Base-by-base conservation (phyloP, 1,140 invertebrate species). In the Thereuonema tuberculata region DNA sequence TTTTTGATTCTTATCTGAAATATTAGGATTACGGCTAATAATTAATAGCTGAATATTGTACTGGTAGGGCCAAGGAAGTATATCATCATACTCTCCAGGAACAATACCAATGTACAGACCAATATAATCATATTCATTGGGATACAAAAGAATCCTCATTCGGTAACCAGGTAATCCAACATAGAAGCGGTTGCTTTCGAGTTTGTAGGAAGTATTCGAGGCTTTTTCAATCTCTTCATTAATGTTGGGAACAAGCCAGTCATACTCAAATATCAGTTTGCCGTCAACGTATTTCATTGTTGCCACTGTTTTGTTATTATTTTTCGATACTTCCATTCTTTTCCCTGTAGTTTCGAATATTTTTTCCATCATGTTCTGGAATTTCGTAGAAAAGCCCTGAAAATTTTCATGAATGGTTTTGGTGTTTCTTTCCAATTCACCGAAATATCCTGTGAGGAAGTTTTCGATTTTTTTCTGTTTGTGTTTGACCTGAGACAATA, bases 51-150 rank as follows among this genome's bases (percentile, higher is more conserved):
- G 55, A 46, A 17, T 37, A 46, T 37, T 29, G 15, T 46, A 12
- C 14, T 20, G 14, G 23, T 37, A 56, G 3, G 55, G 55, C 59
- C 59, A 60, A 5, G 59, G 17, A 12, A 60, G 2, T 20, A 29
- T 5, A 14, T 60, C 28, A 50, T 60, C 59, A 27, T 37, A 60
- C 23, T 37, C 37, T 28, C 49, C 49, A 24, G n/a, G 59, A 5
- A 23, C 49, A 3, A 37, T 2, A 15, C 29, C 50, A 2, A 26
- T 3, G n/a, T 26, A 52, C 24, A 54, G 17, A 15, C 47, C 49
- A 3, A 17, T 56, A 14, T 27, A 14, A 21, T 55, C 25, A 15
- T 60, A 27, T 12, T 37, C 29, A 43, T 56, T 24, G 17, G 55
- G 55, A 43, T 56, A 37, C 9, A 56, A 24, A 20, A 56, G 12